Evolutionary conservation across 53 echinoderm and acorn worm species (phyloP), one percentile per base, ranked within the genome.

Genomic region (Holothuria leucospilota): DNA sequence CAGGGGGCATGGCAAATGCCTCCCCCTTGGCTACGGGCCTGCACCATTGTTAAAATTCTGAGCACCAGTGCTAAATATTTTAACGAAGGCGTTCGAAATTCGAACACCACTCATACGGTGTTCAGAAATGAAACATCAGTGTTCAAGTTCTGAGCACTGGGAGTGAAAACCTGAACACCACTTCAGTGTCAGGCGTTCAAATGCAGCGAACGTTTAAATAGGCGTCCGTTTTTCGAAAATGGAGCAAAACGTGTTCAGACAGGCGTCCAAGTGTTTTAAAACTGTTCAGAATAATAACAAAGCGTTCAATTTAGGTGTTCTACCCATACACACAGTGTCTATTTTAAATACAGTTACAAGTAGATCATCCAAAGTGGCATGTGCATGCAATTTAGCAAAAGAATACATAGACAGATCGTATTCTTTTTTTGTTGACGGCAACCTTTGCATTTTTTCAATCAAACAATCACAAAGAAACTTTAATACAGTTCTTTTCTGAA

Each of bases 221-320:
- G 60, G 60, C 60, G 60, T 60, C 60, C 20, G 13, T 60, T 60
- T 60, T 60, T 60, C n/a, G n/a, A 60, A 20, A 60, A 60, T 20
- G 13, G 60, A 60, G 60, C 60, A 60, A 60, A 20, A 60, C 60
- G 60, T 60, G 60, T 60, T 60, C 20, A 60, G 20, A 60, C 60
- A 60, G 60, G 60, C 60, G 60, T 60, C 60, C 60, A 60, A 60
- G 60, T 60, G 60, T 60, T 60, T 60, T 60, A 60, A 60, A 60
- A 60, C 60, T 60, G 60, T 60, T 60, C 60, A 60, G 60, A 60
- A 60, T 13, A 60, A 60, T 60, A 20, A 60, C 60, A 60, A 15
- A 60, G 13, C 13, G 60, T 60, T 60, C 60, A 15, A 60, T 20
- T 60, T 60, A 60, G 60, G 60, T 60, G 60, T 60, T 60, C 60